Evolutionary conservation across 2,797 vertebrate genomes (phyloP).

Genomic region (Chrosomus eos): DNA sequence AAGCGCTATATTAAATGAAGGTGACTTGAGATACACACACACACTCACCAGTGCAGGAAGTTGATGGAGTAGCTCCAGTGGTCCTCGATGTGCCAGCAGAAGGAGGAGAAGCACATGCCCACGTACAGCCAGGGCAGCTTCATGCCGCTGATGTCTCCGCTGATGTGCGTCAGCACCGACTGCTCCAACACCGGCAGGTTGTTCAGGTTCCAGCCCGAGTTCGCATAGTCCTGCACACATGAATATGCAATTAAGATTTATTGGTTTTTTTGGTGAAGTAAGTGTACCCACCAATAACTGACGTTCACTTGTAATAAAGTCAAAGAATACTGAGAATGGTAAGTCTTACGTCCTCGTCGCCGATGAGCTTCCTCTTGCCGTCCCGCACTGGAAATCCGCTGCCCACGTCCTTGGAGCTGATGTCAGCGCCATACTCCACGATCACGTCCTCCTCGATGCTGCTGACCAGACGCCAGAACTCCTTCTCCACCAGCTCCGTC

Average conservation of each 20-base stretch:
- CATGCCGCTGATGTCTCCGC: slow-evolving; percentile 99
- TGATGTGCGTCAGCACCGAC: slow-evolving; percentile 96
- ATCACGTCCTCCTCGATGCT: slow-evolving; percentile 99
- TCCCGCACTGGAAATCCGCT: slow-evolving; percentile 95
- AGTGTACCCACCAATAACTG: no score
- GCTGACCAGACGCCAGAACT: slow-evolving; percentile 98
- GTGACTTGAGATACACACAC: no score
- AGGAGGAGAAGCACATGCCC: slow-evolving; percentile 99
- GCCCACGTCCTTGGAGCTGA: slow-evolving; percentile 97
- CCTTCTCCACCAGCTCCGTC: slow-evolving; percentile 97
- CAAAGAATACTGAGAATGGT: not conserved
- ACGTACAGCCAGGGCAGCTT: slow-evolving; percentile 99
- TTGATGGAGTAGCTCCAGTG: slow-evolving; percentile 94
- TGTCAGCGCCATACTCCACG: slow-evolving; percentile 97
- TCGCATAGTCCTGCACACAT: slow-evolving; percentile 88
- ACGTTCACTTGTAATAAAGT: not conserved
- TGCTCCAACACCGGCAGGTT: slow-evolving; percentile 98
- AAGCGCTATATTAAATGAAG: no score
- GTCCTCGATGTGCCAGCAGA: slow-evolving; percentile 97
- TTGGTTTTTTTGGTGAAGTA: no score
- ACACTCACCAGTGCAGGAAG: slow-evolving; percentile 82
- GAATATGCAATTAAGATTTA: no score
- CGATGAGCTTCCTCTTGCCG: slow-evolving; percentile 87
- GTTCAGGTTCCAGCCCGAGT: slow-evolving; percentile 98
- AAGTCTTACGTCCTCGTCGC: slow-evolving; percentile 90